phyloP scores from a whole-genome alignment of 2,888 invertebrate genomes.

The Eupithecia tripunctaria region DNA sequence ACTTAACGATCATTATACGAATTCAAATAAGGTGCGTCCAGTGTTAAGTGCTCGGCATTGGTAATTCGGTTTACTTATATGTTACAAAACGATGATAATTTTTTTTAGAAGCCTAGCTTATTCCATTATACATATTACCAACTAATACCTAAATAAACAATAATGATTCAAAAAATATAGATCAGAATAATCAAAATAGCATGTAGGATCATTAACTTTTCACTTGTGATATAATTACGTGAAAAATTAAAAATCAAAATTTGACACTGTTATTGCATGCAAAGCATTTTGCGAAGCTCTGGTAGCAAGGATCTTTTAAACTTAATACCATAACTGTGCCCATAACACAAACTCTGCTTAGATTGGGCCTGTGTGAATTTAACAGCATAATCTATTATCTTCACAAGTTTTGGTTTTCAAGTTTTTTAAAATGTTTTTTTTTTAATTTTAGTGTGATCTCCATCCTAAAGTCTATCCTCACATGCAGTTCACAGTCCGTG shows the following conservation, averaged over 20 bases:
- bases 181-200: background rate
- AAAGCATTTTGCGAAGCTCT: no score
- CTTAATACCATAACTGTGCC: background rate
- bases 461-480: conserved; percentile 11
- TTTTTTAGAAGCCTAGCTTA: background rate
- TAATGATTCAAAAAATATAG: background rate
- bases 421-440: no score
- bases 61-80: background rate
- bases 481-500: conserved; percentile 36
- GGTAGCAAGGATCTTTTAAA: background rate
- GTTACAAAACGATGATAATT: background rate
- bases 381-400: no score
- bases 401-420: background rate
- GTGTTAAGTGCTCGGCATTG: no score
- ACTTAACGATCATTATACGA: background rate
- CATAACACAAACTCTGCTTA: no score
- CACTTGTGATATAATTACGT: no score
- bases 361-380: no score
- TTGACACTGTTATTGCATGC: background rate
- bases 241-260: background rate
- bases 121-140: background rate
- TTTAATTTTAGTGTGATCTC: background rate
- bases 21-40: background rate
- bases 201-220: background rate
- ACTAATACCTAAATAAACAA: background rate